These are phyloP conservation scores for Brachirus orientalis DNA, from an alignment of 2,113 vertebrate genomes.

Conservation along the genomic window DNA sequence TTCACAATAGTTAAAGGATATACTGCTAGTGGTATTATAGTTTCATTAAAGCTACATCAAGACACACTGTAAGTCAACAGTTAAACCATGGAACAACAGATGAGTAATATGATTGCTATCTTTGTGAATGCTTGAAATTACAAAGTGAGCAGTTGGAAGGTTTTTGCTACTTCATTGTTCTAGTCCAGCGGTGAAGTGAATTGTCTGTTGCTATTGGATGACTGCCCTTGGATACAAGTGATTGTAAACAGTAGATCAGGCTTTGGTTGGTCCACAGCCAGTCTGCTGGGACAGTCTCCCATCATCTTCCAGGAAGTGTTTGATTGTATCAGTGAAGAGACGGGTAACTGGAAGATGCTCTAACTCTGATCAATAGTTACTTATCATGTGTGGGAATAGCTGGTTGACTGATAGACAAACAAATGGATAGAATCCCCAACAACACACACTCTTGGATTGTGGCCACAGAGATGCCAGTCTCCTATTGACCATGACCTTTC, in stretches of 20 bases:
- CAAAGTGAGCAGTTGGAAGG: background rate
- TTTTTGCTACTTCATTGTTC: background rate
- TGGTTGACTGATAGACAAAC: constrained; percentile 56
- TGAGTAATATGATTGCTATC: background rate
- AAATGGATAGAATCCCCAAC: constrained; percentile 1
- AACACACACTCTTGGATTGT: constrained; percentile 2
- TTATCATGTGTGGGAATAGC: constrained; percentile 73
- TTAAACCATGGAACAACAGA: background rate
- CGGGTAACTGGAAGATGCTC: constrained; percentile 62
- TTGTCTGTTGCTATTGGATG: constrained; percentile 27
- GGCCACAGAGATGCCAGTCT: constrained; percentile 26
- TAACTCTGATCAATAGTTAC: constrained; percentile 71
- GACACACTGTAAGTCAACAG: too few species aligned
- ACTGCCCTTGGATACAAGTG: constrained; percentile 28
- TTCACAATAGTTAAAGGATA: too few species aligned
- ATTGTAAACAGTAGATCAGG: constrained; percentile 27
- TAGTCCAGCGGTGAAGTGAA: constrained; percentile 4
- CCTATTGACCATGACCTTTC: constrained; percentile 46
- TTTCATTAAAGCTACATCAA: too few species aligned
- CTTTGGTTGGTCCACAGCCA: constrained; percentile 8
- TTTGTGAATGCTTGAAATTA: background rate
- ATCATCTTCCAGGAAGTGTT: constrained; percentile 67
- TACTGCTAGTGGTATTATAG: too few species aligned
- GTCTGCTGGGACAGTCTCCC: constrained; percentile 49
- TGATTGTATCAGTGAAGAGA: constrained; percentile 65